Percentiles rank a stretch among this genome's conserved stretches.
These are phyloP conservation scores for Archips crataeganus DNA, from an alignment of 2,888 invertebrate genomes.

Conservation along the genomic window DNA sequence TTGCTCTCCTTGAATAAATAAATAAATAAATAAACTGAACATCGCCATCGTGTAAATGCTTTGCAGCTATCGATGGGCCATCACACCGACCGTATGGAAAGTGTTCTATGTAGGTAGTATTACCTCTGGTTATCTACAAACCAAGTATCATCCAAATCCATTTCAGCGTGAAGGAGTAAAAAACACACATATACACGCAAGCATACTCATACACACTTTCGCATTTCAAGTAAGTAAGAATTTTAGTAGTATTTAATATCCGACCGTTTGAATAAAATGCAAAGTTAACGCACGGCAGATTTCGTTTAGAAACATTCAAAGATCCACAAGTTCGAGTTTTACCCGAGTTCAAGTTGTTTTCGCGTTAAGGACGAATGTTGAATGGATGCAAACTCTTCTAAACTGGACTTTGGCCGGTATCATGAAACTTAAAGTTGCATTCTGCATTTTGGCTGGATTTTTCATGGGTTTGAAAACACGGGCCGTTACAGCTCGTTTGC, in stretches of 20 bases:
- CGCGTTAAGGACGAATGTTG: conserved; percentile 66
- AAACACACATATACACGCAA: too few species aligned
- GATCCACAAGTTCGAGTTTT: conserved; percentile 19
- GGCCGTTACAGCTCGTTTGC: neutral
- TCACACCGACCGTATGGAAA: too few species aligned
- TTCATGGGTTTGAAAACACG: neutral
- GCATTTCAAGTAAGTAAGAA: too few species aligned
- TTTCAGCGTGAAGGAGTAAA: too few species aligned
- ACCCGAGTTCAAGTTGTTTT: conserved; percentile 53
- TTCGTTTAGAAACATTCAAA: conserved; percentile 32
- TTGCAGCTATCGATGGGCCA: too few species aligned
- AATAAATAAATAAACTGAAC: too few species aligned
- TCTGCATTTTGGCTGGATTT: neutral
- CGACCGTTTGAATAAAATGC: neutral
- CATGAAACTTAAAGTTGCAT: conserved; percentile 45
- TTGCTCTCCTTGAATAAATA: too few species aligned
- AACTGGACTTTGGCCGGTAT: conserved; percentile 59
- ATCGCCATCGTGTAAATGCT: too few species aligned
- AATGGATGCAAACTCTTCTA: conserved; percentile 70
- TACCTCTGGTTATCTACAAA: too few species aligned
- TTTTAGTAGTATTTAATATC: neutral
- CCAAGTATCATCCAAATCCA: too few species aligned
- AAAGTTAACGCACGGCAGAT: conserved; percentile 13
- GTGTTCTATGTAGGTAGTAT: too few species aligned
- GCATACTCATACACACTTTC: too few species aligned